These are phyloP conservation scores for Montipora foliosa DNA, from an alignment of 64 coral and sea anemone genomes.

Conservation along the genomic window DNA sequence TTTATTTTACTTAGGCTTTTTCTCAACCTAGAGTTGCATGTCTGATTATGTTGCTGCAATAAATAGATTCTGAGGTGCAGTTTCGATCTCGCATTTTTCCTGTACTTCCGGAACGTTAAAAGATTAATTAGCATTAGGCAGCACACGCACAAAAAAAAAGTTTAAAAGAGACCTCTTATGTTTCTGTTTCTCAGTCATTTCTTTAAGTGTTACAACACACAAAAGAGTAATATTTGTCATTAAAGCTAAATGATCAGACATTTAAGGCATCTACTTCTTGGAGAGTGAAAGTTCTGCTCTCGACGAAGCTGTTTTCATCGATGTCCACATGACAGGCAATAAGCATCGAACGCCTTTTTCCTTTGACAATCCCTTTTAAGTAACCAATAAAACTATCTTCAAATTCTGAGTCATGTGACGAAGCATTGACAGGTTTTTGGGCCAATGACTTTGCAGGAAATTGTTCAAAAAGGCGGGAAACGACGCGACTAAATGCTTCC, in stretches of 20 bases:
- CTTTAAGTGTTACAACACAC: too few relatives aligned
- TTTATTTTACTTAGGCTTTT: too few relatives aligned
- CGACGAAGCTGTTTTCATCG: slow-evolving; percentile 93
- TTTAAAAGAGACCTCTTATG: too few relatives aligned
- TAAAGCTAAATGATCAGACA: too few relatives aligned
- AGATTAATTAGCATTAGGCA: too few relatives aligned
- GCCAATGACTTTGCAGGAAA: slow-evolving; percentile 15
- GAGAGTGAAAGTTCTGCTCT: slow-evolving; percentile 62
- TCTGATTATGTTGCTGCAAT: too few relatives aligned
- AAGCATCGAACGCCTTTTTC: not conserved
- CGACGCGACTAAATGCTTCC: slow-evolving; percentile 21
- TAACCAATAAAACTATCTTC: slow-evolving; percentile 27
- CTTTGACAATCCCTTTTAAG: slow-evolving; percentile 22
- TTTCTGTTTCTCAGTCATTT: too few relatives aligned
- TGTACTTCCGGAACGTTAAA: too few relatives aligned
- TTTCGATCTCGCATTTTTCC: too few relatives aligned
- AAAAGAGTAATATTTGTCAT: not conserved
- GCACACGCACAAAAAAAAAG: too few relatives aligned
- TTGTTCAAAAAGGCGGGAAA: slow-evolving; percentile 2
- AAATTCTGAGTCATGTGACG: not conserved
- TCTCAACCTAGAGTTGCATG: too few relatives aligned
- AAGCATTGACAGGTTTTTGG: not conserved
- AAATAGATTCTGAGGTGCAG: too few relatives aligned
- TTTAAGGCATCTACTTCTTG: not conserved
- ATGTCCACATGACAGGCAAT: slow-evolving; percentile 45